phyloP scores from a whole-genome alignment of 2,888 invertebrate species.

The Operophtera brumata region DNA sequence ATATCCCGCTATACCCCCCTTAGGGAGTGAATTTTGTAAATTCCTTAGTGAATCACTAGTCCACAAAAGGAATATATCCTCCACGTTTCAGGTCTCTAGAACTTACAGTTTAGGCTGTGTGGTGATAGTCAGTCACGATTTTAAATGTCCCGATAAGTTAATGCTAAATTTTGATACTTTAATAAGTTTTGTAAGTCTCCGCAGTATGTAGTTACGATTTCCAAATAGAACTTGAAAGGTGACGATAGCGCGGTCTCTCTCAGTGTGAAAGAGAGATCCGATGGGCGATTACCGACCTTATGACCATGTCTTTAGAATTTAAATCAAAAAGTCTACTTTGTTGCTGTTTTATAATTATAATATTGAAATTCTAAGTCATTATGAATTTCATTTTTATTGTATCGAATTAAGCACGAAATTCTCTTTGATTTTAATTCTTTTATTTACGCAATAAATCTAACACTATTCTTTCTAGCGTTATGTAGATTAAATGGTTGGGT shows the following conservation, averaged over 20 bases:
- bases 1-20: too few relatives aligned
- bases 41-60: too few relatives aligned
- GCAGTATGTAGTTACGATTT: conserved; percentile 17
- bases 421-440: neutral
- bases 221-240: neutral
- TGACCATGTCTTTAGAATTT: neutral
- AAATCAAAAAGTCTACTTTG: neutral
- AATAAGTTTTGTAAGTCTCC: neutral
- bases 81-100: too few relatives aligned
- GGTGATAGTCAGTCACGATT: too few relatives aligned
- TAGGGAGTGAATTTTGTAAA: too few relatives aligned
- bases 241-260: neutral
- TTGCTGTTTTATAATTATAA: neutral
- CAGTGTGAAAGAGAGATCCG: conserved; percentile 4
- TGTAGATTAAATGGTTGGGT: too few relatives aligned
- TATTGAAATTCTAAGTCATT: neutral
- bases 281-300: neutral
- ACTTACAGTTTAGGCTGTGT: too few relatives aligned
- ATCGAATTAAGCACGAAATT: neutral
- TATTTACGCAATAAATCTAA: neutral
- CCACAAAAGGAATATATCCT: too few relatives aligned
- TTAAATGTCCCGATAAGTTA: too few relatives aligned
- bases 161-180: neutral
- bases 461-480: neutral
- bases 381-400: neutral